A percentile compares a stretch with the other conserved stretches of the same genome.
phyloP scores from a whole-genome alignment of 1,140 invertebrate species.

The Vollenhovia emeryi region DNA sequence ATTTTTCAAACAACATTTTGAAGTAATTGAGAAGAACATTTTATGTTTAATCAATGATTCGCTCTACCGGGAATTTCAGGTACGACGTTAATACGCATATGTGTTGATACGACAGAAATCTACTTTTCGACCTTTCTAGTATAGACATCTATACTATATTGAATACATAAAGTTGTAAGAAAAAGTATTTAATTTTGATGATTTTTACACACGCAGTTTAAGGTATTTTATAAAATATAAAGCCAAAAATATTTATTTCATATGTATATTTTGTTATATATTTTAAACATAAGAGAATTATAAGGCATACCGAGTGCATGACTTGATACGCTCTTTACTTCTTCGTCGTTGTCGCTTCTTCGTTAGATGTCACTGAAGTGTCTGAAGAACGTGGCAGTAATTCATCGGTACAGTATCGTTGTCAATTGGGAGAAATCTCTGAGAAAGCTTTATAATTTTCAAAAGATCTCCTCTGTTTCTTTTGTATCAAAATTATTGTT shows the following conservation, averaged over 20 bases:
- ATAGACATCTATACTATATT: neutral
- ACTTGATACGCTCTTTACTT: neutral
- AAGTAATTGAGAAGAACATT: neutral
- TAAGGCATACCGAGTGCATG: neutral
- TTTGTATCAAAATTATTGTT: neutral
- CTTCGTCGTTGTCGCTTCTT: neutral
- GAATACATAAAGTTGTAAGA: neutral
- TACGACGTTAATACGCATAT: neutral
- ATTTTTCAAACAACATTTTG: neutral
- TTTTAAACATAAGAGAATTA: neutral
- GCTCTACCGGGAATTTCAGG: constrained; percentile 20
- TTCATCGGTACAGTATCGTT: neutral
- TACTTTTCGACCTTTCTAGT: neutral
- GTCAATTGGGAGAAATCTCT: neutral
- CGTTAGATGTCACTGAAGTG: constrained; percentile 47
- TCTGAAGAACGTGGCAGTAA: neutral
- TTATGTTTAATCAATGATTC: neutral
- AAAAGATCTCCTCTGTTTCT: neutral
- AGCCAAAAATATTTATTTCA: neutral
- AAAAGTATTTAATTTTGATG: neutral
- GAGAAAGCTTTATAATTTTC: neutral
- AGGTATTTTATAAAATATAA: neutral
- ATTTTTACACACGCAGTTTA: neutral
- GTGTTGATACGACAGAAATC: constrained; percentile 38
- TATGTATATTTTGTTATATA: neutral